Base-by-base conservation (phyloP, 2,797 vertebrate genomes). In the Bovichtus variegatus region DNA sequence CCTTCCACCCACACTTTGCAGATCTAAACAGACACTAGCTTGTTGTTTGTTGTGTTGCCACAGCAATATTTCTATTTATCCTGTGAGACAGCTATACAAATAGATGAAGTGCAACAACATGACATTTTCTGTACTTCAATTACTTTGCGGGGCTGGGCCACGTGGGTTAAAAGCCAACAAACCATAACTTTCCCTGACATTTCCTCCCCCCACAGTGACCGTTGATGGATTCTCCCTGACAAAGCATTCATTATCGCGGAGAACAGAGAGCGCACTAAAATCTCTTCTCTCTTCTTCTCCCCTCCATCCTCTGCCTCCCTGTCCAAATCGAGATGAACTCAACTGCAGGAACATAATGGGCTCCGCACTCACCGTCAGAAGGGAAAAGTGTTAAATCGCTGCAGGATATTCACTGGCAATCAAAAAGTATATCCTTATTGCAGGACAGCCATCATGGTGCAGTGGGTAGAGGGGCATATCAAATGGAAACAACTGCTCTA, bases 141-240 rank as follows among this genome's bases (percentile, higher is more conserved):
- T 97, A 97, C 96, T 96, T 97, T 95, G 95, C 93, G 80, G 94
- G 93, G 95, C 94, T 92, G 94, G 94, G 95, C 96, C 96, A 97
- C 87, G 93, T 96, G 95, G 96, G 95, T 96, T 96, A 97, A 97
- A 96, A 97, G 94, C 95, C 95, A 97, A 96, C 94, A 96, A 96
- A 96, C 94, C 94, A 95, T 96, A 97, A 96, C 95, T 96, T 97
- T 95, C 92, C 94, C 93, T 97, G 96, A 96, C 94, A 95, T 95
- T 95, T 95, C 94, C 92, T 96, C 95, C 95, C 95, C 96, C 94
- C 95, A 94, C 92, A 95, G 95, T 96, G 95, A 97, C 95, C 95
- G 91, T 91, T 97, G 96, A 98, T 96, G 90, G 95, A 96, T 96
- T 96, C 96, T 93, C 91, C 93, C 94, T 96, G 93, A 95, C 95